Evolutionary conservation across 2,113 vertebrate species (phyloP), one percentile per base, ranked within the genome.

Genomic region (Tylochromis polylepis): DNA sequence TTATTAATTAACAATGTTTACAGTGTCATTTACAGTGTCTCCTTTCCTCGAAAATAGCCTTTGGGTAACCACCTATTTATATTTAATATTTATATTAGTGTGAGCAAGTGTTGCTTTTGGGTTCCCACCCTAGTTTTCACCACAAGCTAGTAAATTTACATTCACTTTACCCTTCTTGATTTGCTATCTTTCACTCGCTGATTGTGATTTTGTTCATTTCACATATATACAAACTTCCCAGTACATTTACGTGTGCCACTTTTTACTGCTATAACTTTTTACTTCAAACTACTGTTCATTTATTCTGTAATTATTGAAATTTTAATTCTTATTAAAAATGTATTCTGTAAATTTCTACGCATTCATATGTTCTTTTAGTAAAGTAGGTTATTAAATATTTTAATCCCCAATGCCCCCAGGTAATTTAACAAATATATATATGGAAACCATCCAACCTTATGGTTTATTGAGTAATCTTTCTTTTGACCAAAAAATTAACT

Each of bases 31-130:
- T 53, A n/a, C n/a, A n/a, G 51, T 53, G 51, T 8, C 15, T 46
- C 38, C 24, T 20, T 75, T 49, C 5, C 43, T 20, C 27, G 24
- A 29, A 0, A 5, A 20, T 8, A 75, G 0, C 5, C 5, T 1
- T 27, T 75, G 43, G 67, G 43, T 51, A 12, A 75, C 43, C 43
- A 31, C 43, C 24, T 65, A 12, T 38, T 65, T 5, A 2, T 65
- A 2, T 38, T 36, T 65, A 38, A 65, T 65, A 65, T 38, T 65
- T 65, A 38, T 2, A 38, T 27, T 46, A 72, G 14, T 72, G 22
- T 2, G 67, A 27, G 67, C 15, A 46, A 46, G 8, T 46, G 14
- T 70, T 43, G 22, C 36, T 70, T 22, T 43, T 24, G 36, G 62
- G 62, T 8, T 67, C 36, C 62, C 62, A 38, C 34, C 7, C 34